A percentile compares a stretch with the other conserved stretches of the same genome.
Conservation (phyloP, 64 coral and sea anemone species). For the Montipora capricornis region DNA sequence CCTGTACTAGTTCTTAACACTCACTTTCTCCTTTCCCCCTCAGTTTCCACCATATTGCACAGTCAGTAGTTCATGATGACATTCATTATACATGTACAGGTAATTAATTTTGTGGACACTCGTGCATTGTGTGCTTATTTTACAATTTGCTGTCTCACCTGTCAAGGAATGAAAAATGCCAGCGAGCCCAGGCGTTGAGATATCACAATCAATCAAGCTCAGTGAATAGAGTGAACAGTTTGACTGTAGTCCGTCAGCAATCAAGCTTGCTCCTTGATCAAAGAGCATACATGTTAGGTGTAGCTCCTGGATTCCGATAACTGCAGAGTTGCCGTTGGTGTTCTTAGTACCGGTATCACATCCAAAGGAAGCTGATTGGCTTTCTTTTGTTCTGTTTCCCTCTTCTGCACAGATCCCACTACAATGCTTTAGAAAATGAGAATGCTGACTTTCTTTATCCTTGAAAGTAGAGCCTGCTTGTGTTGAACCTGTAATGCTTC, state of each 20-base stretch:
- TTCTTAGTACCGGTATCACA: not conserved
- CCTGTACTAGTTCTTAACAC: too few relatives aligned
- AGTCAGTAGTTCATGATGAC: too few relatives aligned
- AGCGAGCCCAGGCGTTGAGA: constrained; percentile 55
- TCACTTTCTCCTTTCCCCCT: too few relatives aligned
- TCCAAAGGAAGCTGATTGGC: not conserved
- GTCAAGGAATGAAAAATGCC: constrained; percentile 49
- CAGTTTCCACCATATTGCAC: too few relatives aligned
- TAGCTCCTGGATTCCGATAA: constrained; percentile 65
- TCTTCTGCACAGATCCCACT: not conserved
- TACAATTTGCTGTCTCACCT: constrained; percentile 10
- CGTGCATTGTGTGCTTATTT: too few relatives aligned
- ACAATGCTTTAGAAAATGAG: not conserved
- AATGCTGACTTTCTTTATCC: not conserved
- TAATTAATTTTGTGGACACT: too few relatives aligned
- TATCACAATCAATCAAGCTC: constrained; percentile 58
- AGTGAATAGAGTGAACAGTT: constrained; percentile 59
- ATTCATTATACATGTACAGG: too few relatives aligned
- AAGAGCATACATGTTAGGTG: constrained; percentile 36
- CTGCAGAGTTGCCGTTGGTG: not conserved
- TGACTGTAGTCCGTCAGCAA: constrained; percentile 33
- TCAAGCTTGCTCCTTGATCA: constrained; percentile 38
- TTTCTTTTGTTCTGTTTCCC: not conserved
- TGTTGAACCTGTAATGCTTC: not conserved
- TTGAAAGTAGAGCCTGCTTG: not conserved